phyloP scores from a whole-genome alignment of 2,113 vertebrate genomes.

The Ceyx cyanopectus region DNA sequence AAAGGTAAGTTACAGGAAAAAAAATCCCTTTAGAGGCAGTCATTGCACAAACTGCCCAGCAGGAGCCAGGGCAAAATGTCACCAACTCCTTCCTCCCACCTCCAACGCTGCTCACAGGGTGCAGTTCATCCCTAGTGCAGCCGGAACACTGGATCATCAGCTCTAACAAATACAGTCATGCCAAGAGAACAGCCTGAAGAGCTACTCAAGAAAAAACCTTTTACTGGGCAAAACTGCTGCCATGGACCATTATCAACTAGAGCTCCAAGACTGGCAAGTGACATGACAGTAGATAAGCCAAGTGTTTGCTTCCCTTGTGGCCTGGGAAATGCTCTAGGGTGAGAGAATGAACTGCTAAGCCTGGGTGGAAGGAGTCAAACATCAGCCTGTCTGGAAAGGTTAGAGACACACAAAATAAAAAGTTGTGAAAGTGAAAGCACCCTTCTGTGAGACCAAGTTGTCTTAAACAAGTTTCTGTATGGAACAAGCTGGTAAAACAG shows the following conservation, averaged over 20 bases:
- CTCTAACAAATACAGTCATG: conserved; percentile 53
- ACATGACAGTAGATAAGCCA: conserved; percentile 16
- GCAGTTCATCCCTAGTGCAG: conserved; percentile 41
- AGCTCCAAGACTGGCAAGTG: conserved; percentile 13
- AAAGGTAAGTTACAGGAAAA: conserved; percentile 65
- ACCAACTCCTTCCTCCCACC: conserved; percentile 46
- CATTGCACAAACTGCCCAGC: conserved; percentile 56
- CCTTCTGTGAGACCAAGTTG: conserved; percentile 18
- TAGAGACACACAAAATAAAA: not conserved
- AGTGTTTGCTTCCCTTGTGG: not conserved
- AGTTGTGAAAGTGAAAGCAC: not conserved
- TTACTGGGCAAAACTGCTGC: conserved; percentile 45
- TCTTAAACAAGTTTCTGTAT: not conserved
- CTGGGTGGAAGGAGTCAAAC: conserved; percentile 14
- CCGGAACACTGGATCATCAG: conserved; percentile 44
- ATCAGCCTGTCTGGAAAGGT: conserved; percentile 16
- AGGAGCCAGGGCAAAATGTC: conserved; percentile 37
- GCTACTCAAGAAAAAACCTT: conserved; percentile 48
- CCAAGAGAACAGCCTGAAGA: conserved; percentile 59
- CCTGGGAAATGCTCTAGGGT: not conserved
- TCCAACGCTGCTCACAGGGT: conserved; percentile 12
- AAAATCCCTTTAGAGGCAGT: conserved; percentile 47
- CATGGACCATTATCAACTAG: conserved; percentile 36
- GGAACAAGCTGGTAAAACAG: not conserved
- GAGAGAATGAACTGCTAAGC: conserved; percentile 54